A percentile compares a stretch with the other conserved stretches of the same genome.
These are phyloP conservation scores for Scaptomyza hsui DNA, from an alignment of 1,140 invertebrate genomes.

Conservation along the genomic window DNA sequence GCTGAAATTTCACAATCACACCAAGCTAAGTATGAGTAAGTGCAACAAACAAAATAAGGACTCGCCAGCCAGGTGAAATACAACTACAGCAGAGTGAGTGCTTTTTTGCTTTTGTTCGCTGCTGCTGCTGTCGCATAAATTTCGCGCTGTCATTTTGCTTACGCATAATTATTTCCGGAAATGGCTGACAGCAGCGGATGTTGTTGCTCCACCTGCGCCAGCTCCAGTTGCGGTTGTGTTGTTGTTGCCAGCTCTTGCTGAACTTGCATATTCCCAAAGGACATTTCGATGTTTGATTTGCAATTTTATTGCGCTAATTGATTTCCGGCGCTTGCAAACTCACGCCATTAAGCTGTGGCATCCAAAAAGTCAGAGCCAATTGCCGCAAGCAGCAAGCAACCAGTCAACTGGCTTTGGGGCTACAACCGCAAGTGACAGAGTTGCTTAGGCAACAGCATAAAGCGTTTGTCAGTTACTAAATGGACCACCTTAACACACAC, in stretches of 20 bases:
- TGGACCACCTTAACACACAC: conserved; percentile 12
- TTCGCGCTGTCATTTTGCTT: conserved; percentile 62
- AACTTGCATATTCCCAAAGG: conserved; percentile 56
- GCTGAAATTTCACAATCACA: conserved; percentile 24
- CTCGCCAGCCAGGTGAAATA: conserved; percentile 12
- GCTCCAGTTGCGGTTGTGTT: conserved; percentile 1
- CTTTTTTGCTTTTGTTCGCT: conserved; percentile 13
- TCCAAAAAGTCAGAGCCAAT: conserved; percentile 20
- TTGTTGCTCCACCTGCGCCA: conserved; percentile 18
- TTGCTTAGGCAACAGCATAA: conserved; percentile 65
- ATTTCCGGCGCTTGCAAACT: conserved; percentile 43
- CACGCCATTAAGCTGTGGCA: conserved; percentile 20
- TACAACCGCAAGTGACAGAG: conserved; percentile 78
- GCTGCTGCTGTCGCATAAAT: conserved; percentile 44
- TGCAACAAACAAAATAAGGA: conserved; percentile 33
- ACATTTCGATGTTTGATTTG: conserved; percentile 61
- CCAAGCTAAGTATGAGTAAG: conserved; percentile 31
- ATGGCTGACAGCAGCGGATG: conserved; percentile 71
- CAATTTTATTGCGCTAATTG: conserved; percentile 79
- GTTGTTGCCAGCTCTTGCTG: conserved; percentile 40
- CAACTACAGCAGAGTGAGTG: background rate
- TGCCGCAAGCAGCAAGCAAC: conserved; percentile 13
- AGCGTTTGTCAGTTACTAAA: conserved; percentile 40
- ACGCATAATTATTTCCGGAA: conserved; percentile 74
- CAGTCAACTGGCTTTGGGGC: background rate